phyloP scores from a whole-genome alignment of 2,888 invertebrate genomes.

The Megaustenia siamemsis region DNA sequence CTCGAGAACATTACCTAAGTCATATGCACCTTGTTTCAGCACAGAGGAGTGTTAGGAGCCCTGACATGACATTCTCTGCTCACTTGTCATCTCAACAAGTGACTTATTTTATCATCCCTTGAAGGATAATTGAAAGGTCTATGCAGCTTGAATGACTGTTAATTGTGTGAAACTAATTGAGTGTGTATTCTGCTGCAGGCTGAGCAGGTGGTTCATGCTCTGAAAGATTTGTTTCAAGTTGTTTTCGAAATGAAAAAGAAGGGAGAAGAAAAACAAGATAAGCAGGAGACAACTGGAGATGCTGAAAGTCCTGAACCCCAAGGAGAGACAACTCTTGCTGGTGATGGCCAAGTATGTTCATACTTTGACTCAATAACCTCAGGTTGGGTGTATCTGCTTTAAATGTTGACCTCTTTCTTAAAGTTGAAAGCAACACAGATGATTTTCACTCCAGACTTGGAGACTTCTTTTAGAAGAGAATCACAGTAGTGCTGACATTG shows the following conservation, averaged over 20 bases:
- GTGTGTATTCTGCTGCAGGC: conserved; percentile 71
- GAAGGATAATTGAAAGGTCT: neutral
- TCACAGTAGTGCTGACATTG: no score
- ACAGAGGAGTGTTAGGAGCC: no score
- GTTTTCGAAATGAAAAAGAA: conserved; percentile 98
- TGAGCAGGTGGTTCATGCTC: conserved; percentile 93
- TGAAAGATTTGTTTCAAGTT: conserved; percentile 98
- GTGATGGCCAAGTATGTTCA: conserved; percentile 48
- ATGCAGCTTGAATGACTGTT: neutral
- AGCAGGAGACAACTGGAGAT: conserved; percentile 53
- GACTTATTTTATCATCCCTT: neutral
- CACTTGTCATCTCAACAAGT: neutral
- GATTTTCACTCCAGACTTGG: no score
- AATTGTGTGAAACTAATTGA: neutral
- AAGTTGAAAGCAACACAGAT: no score
- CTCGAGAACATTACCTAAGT: no score
- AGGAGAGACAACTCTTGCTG: conserved; percentile 36
- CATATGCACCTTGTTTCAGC: no score
- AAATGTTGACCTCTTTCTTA: no score
- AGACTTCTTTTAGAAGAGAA: no score
- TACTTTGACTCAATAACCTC: no score
- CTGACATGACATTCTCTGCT: neutral
- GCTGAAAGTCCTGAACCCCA: conserved; percentile 44
- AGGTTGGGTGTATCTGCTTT: no score
- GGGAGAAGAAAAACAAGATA: conserved; percentile 83